Evolutionary conservation across 2,797 vertebrate species (phyloP), one percentile per base, ranked within the genome.

Genomic region (Babyrousa celebensis): DNA sequence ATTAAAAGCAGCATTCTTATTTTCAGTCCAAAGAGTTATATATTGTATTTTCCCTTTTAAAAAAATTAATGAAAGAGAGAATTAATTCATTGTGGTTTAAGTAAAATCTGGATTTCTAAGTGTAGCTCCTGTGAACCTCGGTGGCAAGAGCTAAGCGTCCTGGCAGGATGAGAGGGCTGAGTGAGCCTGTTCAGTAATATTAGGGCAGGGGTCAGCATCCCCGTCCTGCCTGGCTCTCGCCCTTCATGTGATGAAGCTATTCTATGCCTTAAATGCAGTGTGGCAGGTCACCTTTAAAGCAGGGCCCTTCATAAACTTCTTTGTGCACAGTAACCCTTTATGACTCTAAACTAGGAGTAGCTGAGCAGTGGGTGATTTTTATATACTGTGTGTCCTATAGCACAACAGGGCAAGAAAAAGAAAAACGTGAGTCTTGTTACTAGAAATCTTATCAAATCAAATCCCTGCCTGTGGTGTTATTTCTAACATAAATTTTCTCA

Each of bases 401-500:
- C 58, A 58, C 4, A 17, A 4, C 52, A 54, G 86, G 79, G 96
- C 87, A 87, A 85, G 23, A 36, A 29, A 23, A 82, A 88, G 87
- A 52, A 40, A n/a, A 7, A 70, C 52, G 23, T 62, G n/a, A 25
- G 20, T 48, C 56, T 72, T 92, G 75, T 9, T 91, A 16, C 52
- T 96, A 52, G 72, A 82, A 91, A 79, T 88, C 56, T 85, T 79
- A 79, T 68, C 16, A 36, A 12, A 83, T 67, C 68, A 84, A 95
- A 89, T 23, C 75, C 89, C 12, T 58, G 20, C 94, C 95, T 79
- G 2, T 40, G 65, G 58, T 7, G 20, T 89, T 96, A 75, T 65
- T 27, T 96, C 77, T 75, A 9, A 83, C 78, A 40, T 29, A 92
- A 40, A 91, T 97, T 89, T 96, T 92, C 52, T 95, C 74, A 74